phyloP scores from a whole-genome alignment of 2,113 vertebrate genomes.

The Zosterops lateralis region DNA sequence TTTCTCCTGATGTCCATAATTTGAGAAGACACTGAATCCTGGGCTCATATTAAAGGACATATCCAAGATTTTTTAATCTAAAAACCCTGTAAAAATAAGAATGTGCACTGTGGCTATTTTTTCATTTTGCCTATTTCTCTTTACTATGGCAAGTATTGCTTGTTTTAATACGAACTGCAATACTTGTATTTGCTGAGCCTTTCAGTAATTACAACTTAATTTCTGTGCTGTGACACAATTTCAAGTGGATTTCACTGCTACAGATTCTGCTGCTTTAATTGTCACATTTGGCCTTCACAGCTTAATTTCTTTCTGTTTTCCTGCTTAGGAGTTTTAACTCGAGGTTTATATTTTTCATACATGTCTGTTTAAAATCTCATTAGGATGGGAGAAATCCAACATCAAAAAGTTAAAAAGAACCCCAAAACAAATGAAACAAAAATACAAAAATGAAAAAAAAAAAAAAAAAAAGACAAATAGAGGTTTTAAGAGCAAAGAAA shows the following conservation, averaged over 20 bases:
- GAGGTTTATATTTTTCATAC: neutral
- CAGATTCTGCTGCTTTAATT: neutral
- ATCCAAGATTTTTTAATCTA: neutral
- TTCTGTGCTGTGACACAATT: neutral
- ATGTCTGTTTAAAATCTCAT: neutral
- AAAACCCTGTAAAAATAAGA: neutral
- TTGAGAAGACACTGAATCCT: neutral
- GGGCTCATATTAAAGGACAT: neutral
- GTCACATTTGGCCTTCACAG: neutral
- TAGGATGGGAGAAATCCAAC: neutral
- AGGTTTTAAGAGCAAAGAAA: neutral
- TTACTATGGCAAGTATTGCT: neutral
- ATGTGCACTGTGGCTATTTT: no score
- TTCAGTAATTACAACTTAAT: neutral
- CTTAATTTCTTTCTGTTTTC: neutral
- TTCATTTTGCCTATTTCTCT: neutral
- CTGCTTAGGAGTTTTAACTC: neutral
- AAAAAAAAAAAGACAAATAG: neutral
- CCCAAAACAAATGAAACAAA: neutral
- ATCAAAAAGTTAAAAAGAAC: neutral
- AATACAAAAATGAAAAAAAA: neutral
- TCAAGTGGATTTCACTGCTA: neutral
- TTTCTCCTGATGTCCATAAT: neutral
- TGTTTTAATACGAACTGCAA: neutral
- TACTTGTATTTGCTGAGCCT: neutral